phyloP scores from a whole-genome alignment of 64 coral and sea anemone species.

The Trachythela sp. region DNA sequence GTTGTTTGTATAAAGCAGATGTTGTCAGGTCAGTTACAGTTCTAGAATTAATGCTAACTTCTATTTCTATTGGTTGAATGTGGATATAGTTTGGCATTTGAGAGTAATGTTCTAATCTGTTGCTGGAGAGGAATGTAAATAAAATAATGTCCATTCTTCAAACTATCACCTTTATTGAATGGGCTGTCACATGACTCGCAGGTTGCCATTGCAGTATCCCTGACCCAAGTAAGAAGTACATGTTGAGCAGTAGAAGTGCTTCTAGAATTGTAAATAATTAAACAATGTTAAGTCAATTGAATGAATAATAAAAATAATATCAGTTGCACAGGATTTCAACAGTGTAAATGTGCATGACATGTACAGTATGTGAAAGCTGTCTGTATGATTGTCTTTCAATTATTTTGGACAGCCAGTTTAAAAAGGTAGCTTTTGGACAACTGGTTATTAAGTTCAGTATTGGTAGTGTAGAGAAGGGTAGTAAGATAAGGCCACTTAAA shows the following conservation, averaged over 20 bases:
- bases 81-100: background rate
- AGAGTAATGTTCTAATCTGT: background rate
- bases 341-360: no score
- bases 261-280: background rate
- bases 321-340: no score
- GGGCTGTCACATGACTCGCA: background rate
- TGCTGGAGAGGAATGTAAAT: constrained; percentile 3
- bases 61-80: background rate
- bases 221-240: background rate
- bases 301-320: background rate
- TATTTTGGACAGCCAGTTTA: no score
- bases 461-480: no score
- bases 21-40: background rate
- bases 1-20: constrained; percentile 1
- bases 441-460: no score
- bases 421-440: no score
- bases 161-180: background rate
- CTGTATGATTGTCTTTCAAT: no score
- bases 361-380: no score
- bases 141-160: background rate
- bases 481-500: no score
- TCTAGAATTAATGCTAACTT: background rate
- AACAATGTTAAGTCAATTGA: background rate
- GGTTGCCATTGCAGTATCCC: background rate
- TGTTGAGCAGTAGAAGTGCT: background rate